A percentile compares a stretch with the other conserved stretches of the same genome.
Conservation (phyloP, 2,113 vertebrate species). For the Solea senegalensis region DNA sequence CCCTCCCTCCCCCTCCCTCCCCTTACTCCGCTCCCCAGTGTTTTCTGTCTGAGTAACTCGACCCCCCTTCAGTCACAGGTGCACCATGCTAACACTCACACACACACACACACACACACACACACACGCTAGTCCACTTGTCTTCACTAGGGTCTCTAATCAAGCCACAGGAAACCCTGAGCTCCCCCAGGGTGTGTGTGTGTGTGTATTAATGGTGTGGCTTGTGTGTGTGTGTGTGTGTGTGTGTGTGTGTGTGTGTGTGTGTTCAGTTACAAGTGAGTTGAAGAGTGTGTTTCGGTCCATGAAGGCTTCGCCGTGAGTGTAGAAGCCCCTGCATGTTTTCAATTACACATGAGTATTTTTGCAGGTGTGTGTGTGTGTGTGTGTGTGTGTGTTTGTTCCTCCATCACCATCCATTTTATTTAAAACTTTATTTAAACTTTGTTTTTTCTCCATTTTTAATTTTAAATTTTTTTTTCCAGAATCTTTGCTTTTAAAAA, state of each 20-base stretch:
- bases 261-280: constrained; percentile 48
- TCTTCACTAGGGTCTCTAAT: constrained; percentile 89
- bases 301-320: constrained; percentile 54
- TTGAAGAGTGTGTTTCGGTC: constrained; percentile 68
- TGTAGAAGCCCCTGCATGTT: constrained; percentile 65
- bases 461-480: background rate
- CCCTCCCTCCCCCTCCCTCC: no score
- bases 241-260: constrained; percentile 53
- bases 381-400: constrained; percentile 10
- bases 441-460: no score
- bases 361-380: constrained; percentile 64
- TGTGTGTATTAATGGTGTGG: no score
- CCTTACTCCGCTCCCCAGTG: constrained; percentile 51
- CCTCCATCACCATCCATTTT: background rate
- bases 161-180: constrained; percentile 85
- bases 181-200: no score
- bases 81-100: constrained; percentile 68
- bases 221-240: constrained; percentile 47
- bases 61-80: constrained; percentile 86
- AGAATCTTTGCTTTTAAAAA: background rate
- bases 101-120: no score
- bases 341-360: constrained; percentile 69
- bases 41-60: constrained; percentile 69
- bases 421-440: background rate
- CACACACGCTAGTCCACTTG: constrained; percentile 91